Evolutionary conservation across 1,140 invertebrate genomes (phyloP), one percentile per base, ranked within the genome.

Genomic region (Bombus difficillimus): DNA sequence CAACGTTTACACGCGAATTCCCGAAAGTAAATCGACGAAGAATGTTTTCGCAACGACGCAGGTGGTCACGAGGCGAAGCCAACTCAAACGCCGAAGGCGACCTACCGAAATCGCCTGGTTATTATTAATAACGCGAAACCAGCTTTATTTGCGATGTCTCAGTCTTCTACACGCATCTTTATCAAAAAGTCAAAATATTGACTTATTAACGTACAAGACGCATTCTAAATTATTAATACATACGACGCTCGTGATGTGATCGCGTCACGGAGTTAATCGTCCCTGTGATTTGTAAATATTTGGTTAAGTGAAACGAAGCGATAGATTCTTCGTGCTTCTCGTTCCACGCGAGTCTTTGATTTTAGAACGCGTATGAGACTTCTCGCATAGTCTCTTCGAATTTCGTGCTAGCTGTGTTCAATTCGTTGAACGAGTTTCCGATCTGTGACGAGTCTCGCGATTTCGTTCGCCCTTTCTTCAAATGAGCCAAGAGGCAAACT

Each of bases 1-100:
- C 93, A 94, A 94, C 94, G 93, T 94, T 94, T 94, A 94, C 91
- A 91, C 88, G 90, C 87, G 91, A 93, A 94, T 95, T 94, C 91
- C 87, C 89, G 92, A 93, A 94, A 94, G 93, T 93, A 94, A 94
- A 94, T 94, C 93, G 93, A 94, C 91, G 93, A 87, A 92, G 93
- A 94, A 94, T 95, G 94, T 95, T 95, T 95, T 94, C 90, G 77
- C 91, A 72, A 93, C 83, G 92, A 93, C 92, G 92, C 81, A 82
- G 32, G 81, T 77, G 83, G 91, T 92, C 91, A 88, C 88, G 88
- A 89, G 85, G 66, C 88, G 88, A 91, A 90, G 94, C 93, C 91
- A 93, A 93, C 90, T 94, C 87, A 93, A 93, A 93, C 93, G 91
- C 84, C 85, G 86, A 85, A 84, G 47, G 80, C 43, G 72, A 53